Base-by-base conservation (phyloP, 2,113 vertebrate genomes). In the Microcebus murinus region DNA sequence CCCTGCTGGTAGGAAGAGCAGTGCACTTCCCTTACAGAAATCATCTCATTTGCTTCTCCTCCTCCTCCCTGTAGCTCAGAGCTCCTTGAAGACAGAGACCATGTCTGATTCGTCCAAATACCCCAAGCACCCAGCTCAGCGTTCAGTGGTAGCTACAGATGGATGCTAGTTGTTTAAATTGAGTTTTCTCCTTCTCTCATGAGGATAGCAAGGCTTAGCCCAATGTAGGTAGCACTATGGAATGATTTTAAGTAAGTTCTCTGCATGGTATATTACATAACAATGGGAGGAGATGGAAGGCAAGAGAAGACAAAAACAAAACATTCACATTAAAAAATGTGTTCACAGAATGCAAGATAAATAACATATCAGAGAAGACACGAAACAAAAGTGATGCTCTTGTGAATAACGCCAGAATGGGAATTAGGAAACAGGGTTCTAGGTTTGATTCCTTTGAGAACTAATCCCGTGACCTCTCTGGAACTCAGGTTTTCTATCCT, bases 21-120 rank as follows among this genome's bases (percentile, higher is more conserved):
- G 15, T 25, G 31, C 10, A 4, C 2, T 4, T 45, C 29, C 11
- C 15, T 25, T 31, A 29, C 0, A 7, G 1, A n/a, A 63, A 39
- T 9, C 29, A 48, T 18, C 48, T 67, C 36, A 17, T 59, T 82
- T 20, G 10, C 57, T 34, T 67, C 27, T 12, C 48, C n/a, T 39
- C n/a, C 12, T 77, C 57, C n/a, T 86, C 4, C 27, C 6, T 42
- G 13, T 31, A 42, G 11, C 48, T 87, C 34, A 77, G 87, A 76
- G 14, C 6, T 80, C 21, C 27, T 34, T 13, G 42, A 25, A 59
- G 39, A 25, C 6, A 50, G 18, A 73, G 18, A 45, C 34, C 12
- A 36, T 10, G 15, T 29, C 39, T 20, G 4, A 14, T 36, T 68
- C 34, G 50, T 59, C 61, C 10, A 29, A 34, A 48, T 21, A 13